Percentiles rank a stretch among this genome's conserved stretches.
Conservation (phyloP, 2,888 invertebrate genomes). For the Rhagonycha fulva region DNA sequence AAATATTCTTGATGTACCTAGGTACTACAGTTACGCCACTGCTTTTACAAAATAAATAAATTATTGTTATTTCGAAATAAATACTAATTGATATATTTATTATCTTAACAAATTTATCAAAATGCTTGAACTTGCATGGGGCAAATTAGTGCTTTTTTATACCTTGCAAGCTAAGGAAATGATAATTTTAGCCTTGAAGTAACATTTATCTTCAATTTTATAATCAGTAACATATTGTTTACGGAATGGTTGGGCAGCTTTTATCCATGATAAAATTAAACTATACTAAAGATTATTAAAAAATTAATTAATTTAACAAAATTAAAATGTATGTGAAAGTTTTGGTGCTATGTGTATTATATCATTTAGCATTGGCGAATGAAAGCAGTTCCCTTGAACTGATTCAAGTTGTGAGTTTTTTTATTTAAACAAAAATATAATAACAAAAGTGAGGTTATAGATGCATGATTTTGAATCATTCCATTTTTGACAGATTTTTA, state of each 20-base stretch:
- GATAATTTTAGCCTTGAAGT: neutral
- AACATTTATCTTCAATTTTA: neutral
- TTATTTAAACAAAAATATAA: neutral
- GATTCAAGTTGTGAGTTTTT: neutral
- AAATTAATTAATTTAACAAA: neutral
- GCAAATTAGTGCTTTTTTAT: neutral
- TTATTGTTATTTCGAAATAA: neutral
- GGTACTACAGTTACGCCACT: neutral
- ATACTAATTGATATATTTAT: neutral
- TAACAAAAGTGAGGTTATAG: neutral
- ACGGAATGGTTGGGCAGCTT: neutral
- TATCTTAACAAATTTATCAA: neutral
- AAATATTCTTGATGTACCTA: no score
- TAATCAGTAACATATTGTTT: neutral
- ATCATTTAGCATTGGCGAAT: no score
- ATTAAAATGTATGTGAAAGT: neutral
- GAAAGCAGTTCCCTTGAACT: neutral
- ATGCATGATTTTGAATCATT: neutral
- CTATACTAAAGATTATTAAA: neutral
- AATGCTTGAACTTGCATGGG: neutral
- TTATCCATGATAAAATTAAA: neutral
- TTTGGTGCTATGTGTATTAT: neutral
- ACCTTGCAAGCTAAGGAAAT: neutral
- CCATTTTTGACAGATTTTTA: conserved; percentile 65
- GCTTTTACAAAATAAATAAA: neutral